These are phyloP conservation scores for Pelagia noctiluca DNA, from an alignment of 30 jellyfish, hydroid and myxozoan genomes.

Conservation along the genomic window DNA sequence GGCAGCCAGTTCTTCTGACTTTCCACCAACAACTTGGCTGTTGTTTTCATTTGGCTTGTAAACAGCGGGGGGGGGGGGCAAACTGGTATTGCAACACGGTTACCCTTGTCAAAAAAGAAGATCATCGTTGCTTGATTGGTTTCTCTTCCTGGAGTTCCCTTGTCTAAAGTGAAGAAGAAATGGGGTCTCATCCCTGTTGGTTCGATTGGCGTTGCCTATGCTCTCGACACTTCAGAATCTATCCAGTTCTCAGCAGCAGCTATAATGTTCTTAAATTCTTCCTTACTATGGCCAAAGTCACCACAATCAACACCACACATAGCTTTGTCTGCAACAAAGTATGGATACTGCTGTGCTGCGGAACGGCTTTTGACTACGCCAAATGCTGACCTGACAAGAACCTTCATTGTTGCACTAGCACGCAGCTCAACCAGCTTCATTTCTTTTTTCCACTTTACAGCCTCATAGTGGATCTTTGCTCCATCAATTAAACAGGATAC, in stretches of 20 bases:
- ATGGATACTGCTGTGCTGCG: not conserved
- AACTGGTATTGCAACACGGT: conserved; percentile 30
- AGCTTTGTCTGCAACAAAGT: conserved; percentile 33
- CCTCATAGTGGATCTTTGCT: conserved; percentile 23
- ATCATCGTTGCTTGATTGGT: conserved; percentile 22
- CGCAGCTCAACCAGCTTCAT: not conserved
- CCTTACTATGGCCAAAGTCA: conserved; percentile 32
- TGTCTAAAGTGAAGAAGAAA: conserved; percentile 22
- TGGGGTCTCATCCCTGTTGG: conserved; percentile 40
- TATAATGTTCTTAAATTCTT: conserved; percentile 25
- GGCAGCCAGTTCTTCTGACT: not conserved
- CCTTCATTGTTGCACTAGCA: conserved; percentile 14
- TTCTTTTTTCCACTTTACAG: conserved; percentile 25
- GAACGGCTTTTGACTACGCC: conserved; percentile 10
- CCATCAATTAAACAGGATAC: conserved; percentile 21
- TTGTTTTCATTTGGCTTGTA: conserved; percentile 17
- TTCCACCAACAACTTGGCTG: conserved; percentile 16
- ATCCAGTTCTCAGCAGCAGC: conserved; percentile 20
- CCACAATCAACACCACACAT: conserved; percentile 46
- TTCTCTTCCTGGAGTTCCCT: conserved; percentile 46
- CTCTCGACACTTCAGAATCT: not conserved
- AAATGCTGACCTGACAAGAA: conserved; percentile 26
- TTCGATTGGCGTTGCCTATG: conserved; percentile 4
- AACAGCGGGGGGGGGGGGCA: conserved; percentile 5
- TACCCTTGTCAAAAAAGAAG: conserved; percentile 11